phyloP scores from a whole-genome alignment of 2,797 vertebrate species.

The Cossypha heuglini region DNA sequence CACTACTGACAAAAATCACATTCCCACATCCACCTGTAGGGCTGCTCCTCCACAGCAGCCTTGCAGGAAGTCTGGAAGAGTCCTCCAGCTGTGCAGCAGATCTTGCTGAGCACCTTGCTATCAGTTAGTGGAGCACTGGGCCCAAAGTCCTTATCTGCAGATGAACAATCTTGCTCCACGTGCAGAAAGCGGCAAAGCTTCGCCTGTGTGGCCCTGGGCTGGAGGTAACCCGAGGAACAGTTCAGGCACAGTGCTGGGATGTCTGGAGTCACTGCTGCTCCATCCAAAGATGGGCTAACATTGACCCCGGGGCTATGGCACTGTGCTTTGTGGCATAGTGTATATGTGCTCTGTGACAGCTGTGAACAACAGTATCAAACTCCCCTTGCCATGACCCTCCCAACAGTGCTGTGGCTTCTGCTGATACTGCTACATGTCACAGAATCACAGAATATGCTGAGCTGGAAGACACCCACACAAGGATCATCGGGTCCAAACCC shows the following conservation, averaged over 20 bases:
- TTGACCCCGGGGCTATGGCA: rapidly evolving
- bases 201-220: rapidly evolving
- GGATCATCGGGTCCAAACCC: rapidly evolving
- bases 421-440: not conserved
- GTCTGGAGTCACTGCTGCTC: rapidly evolving
- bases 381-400: not conserved
- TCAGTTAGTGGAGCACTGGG: not conserved
- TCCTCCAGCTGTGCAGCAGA: not conserved
- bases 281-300: not conserved
- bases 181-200: not conserved
- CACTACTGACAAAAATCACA: not conserved
- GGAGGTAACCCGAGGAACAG: not conserved
- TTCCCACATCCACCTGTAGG: not conserved
- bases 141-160: rapidly evolving
- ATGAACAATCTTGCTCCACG: not conserved
- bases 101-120: not conserved
- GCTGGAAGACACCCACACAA: not conserved
- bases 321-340: not conserved
- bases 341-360: rapidly evolving
- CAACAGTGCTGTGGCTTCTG: not conserved
- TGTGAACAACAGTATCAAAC: rapidly evolving
- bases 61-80: not conserved
- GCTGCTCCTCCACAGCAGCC: not conserved
- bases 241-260: not conserved
- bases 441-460: not conserved